Percentiles rank a stretch among this genome's conserved stretches.
Conservation (phyloP, 53 echinoderm and acorn worm genomes). For the Hippasteria phrygiana region DNA sequence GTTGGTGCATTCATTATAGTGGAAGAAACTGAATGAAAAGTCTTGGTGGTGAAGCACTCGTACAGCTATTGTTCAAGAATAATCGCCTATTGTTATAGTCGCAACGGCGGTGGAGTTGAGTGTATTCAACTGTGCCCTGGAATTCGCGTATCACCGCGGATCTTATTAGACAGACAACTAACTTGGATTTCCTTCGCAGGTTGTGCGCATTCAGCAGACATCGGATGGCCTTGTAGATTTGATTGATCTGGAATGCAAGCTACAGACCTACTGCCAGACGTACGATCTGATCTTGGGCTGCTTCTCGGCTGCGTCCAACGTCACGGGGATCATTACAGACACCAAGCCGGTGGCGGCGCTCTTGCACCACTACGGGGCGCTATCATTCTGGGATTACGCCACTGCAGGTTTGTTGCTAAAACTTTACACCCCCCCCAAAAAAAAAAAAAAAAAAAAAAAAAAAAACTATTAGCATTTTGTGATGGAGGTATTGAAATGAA, state of each 20-base stretch:
- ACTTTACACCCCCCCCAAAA: background rate
- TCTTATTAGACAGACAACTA: too few relatives aligned
- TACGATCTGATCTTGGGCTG: constrained; percentile 84
- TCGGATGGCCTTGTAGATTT: constrained; percentile 81
- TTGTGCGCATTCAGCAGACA: constrained; percentile 83
- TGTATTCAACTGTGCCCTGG: too few relatives aligned
- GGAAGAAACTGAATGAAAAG: too few relatives aligned
- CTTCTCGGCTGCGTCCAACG: constrained; percentile 98
- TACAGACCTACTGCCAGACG: constrained; percentile 64
- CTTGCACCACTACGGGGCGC: constrained; percentile 87
- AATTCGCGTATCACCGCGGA: too few relatives aligned
- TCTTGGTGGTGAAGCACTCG: too few relatives aligned
- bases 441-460: background rate
- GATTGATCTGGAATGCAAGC: constrained; percentile 81
- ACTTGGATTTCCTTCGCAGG: constrained; percentile 41
- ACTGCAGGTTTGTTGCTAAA: constrained; percentile 82
- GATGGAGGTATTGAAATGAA: too few relatives aligned
- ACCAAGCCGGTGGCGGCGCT: constrained; percentile 82
- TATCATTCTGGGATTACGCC: constrained; percentile 99
- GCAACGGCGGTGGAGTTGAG: too few relatives aligned
- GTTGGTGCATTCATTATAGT: too few relatives aligned
- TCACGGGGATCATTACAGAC: constrained; percentile 95
- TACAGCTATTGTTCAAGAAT: too few relatives aligned
- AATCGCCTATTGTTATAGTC: too few relatives aligned
- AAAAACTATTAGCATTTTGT: too few relatives aligned